Conservation (phyloP, 2,113 vertebrate genomes). For the Xiphorhynchus elegans region DNA sequence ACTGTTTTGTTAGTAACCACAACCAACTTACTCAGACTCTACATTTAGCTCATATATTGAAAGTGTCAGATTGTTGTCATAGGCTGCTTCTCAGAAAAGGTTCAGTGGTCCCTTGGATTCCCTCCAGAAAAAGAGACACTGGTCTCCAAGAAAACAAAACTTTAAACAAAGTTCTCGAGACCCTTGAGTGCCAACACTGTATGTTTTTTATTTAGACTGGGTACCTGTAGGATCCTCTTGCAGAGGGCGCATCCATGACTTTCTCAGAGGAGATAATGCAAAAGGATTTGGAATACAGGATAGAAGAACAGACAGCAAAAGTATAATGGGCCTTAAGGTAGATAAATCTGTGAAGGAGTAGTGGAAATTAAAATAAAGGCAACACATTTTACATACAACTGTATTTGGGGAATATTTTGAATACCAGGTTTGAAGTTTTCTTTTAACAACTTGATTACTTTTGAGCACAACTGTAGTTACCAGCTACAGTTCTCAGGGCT, state of each 20-base stretch:
- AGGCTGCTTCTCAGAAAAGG: background rate
- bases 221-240: background rate
- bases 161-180: conserved; percentile 62
- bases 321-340: background rate
- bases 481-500: background rate
- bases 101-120: background rate
- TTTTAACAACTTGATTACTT: background rate
- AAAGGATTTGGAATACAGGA: background rate
- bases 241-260: background rate
- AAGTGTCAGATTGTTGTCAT: conserved; percentile 41
- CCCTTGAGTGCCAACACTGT: conserved; percentile 2
- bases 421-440: background rate
- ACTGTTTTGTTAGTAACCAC: conserved; percentile 57
- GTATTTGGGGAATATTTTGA: background rate
- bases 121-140: background rate
- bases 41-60: conserved; percentile 46
- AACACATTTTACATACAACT: background rate
- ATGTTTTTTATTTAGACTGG: conserved; percentile 64
- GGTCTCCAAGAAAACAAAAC: conserved; percentile 62
- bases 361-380: background rate
- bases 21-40: conserved; percentile 47
- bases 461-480: background rate
- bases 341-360: background rate
- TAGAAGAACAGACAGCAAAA: background rate
- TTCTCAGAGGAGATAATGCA: background rate